These are phyloP conservation scores for Lateolabrax maculatus DNA, from an alignment of 2,797 vertebrate genomes.

Conservation along the genomic window DNA sequence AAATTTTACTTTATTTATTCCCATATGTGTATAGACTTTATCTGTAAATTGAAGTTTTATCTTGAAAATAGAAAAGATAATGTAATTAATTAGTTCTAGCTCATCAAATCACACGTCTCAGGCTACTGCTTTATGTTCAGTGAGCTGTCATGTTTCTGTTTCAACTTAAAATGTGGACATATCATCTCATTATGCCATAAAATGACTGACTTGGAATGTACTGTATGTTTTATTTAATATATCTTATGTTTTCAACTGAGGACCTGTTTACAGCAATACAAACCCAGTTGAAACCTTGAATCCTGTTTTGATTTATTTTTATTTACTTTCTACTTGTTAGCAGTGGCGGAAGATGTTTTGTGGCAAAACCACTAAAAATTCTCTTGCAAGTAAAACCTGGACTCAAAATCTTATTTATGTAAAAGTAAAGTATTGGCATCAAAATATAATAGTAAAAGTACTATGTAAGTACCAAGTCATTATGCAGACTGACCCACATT, in stretches of 20 bases:
- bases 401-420: too few relatives aligned
- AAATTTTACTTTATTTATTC: conserved; percentile 57
- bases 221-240: conserved; percentile 68
- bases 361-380: conserved; percentile 6
- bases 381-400: too few relatives aligned
- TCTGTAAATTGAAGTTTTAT: conserved; percentile 48
- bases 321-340: too few relatives aligned
- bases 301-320: not conserved
- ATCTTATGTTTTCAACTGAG: conserved; percentile 44
- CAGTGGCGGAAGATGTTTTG: too few relatives aligned
- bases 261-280: conserved; percentile 75
- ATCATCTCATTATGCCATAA: conserved; percentile 61
- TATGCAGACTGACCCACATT: too few relatives aligned
- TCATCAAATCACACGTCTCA: conserved; percentile 51
- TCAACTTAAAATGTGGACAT: conserved; percentile 23
- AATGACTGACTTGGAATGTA: conserved; percentile 69
- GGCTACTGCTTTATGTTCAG: conserved; percentile 53
- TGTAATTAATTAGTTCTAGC: conserved; percentile 40
- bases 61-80: conserved; percentile 24
- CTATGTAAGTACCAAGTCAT: too few relatives aligned
- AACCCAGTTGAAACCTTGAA: conserved; percentile 44
- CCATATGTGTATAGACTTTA: conserved; percentile 43
- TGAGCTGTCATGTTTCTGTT: conserved; percentile 54
- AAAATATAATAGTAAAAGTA: too few relatives aligned
- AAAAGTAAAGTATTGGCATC: too few relatives aligned